phyloP scores from a whole-genome alignment of 1,140 invertebrate genomes.

The Sycobia sp. region DNA sequence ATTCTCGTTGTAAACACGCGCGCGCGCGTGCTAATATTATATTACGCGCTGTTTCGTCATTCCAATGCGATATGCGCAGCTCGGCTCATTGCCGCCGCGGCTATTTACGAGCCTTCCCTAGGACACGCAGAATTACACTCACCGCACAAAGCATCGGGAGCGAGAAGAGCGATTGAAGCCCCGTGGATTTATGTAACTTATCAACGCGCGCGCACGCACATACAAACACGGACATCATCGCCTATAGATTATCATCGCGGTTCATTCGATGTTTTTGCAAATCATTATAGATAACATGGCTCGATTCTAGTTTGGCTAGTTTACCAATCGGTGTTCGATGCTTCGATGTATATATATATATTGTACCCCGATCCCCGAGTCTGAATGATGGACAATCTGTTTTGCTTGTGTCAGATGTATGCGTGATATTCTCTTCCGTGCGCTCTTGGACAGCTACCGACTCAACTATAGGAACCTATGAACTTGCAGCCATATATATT shows the following conservation, averaged over 20 bases:
- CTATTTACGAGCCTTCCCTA: conserved; percentile 18
- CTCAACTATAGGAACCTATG: no score
- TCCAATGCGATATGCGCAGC: conserved; percentile 16
- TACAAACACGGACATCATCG: conserved; percentile 1
- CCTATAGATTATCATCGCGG: neutral
- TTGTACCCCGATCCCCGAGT: no score
- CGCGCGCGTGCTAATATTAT: conserved; percentile 37
- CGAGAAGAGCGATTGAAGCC: neutral
- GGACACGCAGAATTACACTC: neutral
- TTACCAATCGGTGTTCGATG: no score
- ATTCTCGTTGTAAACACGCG: conserved; percentile 36
- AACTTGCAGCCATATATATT: no score
- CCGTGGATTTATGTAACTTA: conserved; percentile 12
- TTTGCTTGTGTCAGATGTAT: no score
- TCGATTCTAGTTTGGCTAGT: no score
- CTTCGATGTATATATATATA: no score
- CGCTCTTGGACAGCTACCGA: no score
- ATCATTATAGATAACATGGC: neutral
- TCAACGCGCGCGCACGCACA: neutral
- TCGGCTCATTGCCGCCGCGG: no score
- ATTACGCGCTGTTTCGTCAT: conserved; percentile 43
- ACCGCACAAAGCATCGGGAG: no score
- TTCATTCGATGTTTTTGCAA: neutral
- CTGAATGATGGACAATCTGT: no score
- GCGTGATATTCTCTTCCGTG: no score